phyloP scores from a whole-genome alignment of 2,113 vertebrate species.

The Myiagra hebetior region DNA sequence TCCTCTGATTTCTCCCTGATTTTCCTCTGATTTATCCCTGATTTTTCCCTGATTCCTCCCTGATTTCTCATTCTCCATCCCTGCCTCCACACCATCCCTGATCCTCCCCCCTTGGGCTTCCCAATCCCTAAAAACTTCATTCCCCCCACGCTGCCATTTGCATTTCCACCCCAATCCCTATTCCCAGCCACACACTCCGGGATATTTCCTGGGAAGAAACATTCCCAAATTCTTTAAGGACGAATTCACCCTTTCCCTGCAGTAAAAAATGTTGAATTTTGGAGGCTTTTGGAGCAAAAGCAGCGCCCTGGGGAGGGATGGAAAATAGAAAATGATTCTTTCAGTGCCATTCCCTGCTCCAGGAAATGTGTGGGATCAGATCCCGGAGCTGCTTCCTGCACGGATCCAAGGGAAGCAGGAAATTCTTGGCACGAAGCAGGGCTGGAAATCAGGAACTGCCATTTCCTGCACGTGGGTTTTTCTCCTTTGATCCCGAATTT shows the following conservation, averaged over 20 bases:
- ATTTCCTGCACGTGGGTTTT: not conserved
- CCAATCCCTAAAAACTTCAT: not conserved
- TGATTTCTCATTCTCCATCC: not conserved
- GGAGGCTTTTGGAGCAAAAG: not conserved
- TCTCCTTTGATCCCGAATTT: not conserved
- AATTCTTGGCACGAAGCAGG: not conserved
- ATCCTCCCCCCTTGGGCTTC: not conserved
- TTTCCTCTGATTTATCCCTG: not conserved
- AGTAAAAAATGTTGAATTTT: not conserved
- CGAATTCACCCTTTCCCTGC: not conserved
- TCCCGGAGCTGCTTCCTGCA: slow-evolving; percentile 16
- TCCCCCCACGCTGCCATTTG: not conserved
- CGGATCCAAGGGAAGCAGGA: slow-evolving; percentile 9
- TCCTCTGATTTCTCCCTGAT: fast-evolving
- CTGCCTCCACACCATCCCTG: not conserved
- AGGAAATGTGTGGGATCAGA: slow-evolving; percentile 2
- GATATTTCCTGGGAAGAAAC: fast-evolving
- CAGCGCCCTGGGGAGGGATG: not conserved
- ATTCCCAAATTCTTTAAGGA: too few relatives aligned
- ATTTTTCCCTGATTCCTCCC: not conserved
- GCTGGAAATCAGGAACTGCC: slow-evolving; percentile 15
- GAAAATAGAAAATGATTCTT: not conserved
- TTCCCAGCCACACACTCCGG: fast-evolving
- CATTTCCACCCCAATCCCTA: not conserved
- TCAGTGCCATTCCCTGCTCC: not conserved